These are phyloP conservation scores for Eunapius fragilis DNA, from an alignment of 37 sponge, comb jelly and placozoan species.

Conservation along the genomic window DNA sequence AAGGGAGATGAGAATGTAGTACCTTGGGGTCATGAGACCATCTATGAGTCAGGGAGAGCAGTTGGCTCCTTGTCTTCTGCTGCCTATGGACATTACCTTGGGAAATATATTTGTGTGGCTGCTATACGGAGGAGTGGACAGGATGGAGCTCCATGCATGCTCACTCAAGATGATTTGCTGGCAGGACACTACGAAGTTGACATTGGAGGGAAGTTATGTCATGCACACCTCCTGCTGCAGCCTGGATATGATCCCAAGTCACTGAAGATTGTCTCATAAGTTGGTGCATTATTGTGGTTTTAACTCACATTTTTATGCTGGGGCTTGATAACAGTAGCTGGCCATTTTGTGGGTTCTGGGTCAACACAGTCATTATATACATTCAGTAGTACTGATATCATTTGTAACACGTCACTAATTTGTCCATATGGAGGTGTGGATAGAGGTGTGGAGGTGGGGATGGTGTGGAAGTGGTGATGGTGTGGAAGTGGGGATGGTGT, in stretches of 20 bases:
- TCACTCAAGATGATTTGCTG: conserved; percentile 20
- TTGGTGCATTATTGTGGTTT: no score
- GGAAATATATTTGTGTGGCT: conserved; percentile 21
- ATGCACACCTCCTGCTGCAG: conserved; percentile 25
- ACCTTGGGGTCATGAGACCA: conserved; percentile 61
- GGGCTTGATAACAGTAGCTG: no score
- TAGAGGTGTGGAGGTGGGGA: no score
- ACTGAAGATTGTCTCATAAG: background rate
- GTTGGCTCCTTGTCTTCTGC: conserved; percentile 67
- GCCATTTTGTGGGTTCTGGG: no score
- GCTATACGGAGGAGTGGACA: conserved; percentile 5
- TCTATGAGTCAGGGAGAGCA: conserved; percentile 50
- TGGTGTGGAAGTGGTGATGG: no score
- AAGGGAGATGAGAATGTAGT: conserved; percentile 10
- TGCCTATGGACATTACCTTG: conserved; percentile 51
- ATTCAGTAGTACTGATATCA: no score
- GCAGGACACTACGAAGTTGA: conserved; percentile 56
- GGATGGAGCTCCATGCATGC: background rate
- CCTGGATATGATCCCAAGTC: conserved; percentile 34
- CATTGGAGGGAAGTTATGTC: conserved; percentile 31
- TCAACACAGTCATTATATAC: no score
- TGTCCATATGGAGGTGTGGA: no score
- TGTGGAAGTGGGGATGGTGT: no score
- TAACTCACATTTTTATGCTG: no score
- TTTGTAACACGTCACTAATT: no score